These are phyloP conservation scores for Nephrotoma appendiculata DNA, from an alignment of 2,888 invertebrate genomes.

Conservation along the genomic window DNA sequence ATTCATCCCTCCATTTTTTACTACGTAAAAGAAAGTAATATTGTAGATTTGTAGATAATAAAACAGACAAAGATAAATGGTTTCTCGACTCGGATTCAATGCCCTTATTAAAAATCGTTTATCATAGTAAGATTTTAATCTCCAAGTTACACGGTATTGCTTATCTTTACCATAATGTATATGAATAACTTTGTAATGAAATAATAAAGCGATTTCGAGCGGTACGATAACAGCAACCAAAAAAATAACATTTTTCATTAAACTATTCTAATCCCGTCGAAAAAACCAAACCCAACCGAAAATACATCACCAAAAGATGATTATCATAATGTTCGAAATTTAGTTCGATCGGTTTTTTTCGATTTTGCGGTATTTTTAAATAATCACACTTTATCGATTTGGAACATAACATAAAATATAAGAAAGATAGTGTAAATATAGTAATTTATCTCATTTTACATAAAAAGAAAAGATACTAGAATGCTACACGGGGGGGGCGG, in stretches of 20 bases:
- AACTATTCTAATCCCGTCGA: not conserved
- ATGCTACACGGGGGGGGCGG: not conserved
- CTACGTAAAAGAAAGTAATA: too few relatives aligned
- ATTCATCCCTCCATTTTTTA: too few relatives aligned
- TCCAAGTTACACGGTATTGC: not conserved
- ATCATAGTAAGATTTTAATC: not conserved
- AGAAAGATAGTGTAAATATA: not conserved
- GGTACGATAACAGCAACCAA: not conserved
- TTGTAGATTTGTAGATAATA: too few relatives aligned
- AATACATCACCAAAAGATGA: not conserved
- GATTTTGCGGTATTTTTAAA: not conserved
- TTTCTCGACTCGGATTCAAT: too few relatives aligned
- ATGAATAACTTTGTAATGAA: not conserved
- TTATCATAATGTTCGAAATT: not conserved
- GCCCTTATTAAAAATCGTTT: not conserved
- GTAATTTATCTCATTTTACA: not conserved
- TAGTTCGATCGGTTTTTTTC: not conserved
- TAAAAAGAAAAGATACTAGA: not conserved
- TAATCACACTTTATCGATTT: not conserved
- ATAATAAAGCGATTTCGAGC: not conserved
- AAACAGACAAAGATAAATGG: too few relatives aligned
- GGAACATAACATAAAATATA: not conserved
- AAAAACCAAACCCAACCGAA: not conserved
- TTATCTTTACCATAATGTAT: not conserved
- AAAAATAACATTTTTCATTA: not conserved